Base-by-base conservation (phyloP, 2,888 invertebrate genomes). In the Spicauda simplicius region DNA sequence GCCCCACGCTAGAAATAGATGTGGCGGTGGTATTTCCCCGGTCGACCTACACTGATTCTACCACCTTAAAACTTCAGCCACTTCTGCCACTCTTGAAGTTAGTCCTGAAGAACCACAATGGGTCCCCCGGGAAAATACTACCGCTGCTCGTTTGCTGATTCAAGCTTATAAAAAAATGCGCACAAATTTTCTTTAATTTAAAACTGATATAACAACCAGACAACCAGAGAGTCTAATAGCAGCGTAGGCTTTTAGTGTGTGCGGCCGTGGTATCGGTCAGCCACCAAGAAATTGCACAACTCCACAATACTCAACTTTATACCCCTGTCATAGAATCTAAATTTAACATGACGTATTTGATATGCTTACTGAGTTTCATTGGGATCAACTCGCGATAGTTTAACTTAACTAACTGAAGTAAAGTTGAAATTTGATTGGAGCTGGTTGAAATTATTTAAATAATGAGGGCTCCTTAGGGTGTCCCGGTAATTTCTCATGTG, bases 401-500 rank as follows among this genome's bases (percentile, higher is more conserved):
- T 68, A 70, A 73, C 80, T 79, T 69, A 85, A 76, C 69, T 8
- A 2, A 16, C n/a, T 10, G 0, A 0, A 20, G 69, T 81, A 82
- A 72, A 77, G 79, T 77, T 68, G 63, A 68, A 64, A 76, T 80
- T 78, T 1, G 68, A 16, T 65, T 74, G 74, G 19, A 2, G n/a
- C 56, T 91, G 90, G 90, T 25, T 90, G 89, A 30, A 6, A 33
- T 6, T 8, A 33, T 33, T 33, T 6, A 8, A 33, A 33, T 33
- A 33, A 33, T 33, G 33, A 88, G 87, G 80, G 77, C 84, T 87
- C 87, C 86, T 86, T 80, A 86, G 87, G 88, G 87, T 87, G 86
- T 84, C 85, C 84, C 80, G 77, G 87, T 87, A 88, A 89, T 91
- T 89, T 89, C 89, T 90, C 89, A 83, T 88, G 85, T 87, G 88